Conservation (phyloP, 2,888 invertebrate species). For the Cancer borealis region DNA sequence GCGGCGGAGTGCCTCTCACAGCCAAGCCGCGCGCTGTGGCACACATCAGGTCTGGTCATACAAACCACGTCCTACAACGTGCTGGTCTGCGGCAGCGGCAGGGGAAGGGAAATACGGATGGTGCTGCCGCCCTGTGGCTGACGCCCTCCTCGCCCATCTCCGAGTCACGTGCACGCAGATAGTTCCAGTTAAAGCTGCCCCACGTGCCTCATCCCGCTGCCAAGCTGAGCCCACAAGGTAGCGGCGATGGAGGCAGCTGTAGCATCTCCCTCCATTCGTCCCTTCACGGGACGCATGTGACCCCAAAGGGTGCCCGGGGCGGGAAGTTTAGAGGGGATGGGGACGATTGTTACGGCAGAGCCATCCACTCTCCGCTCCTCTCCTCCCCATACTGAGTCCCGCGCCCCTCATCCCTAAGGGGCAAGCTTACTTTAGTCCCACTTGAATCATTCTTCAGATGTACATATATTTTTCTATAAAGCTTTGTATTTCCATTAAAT, state of each 20-base stretch:
- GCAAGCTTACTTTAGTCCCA: not conserved
- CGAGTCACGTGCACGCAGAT: not conserved
- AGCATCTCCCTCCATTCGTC: not conserved
- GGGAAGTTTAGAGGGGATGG: not conserved
- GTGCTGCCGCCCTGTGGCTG: slow-evolving; percentile 26
- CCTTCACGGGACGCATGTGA: not conserved
- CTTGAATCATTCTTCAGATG: not conserved
- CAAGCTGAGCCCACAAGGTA: not conserved
- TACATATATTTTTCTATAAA: slow-evolving; percentile 4
- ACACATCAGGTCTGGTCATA: not conserved
- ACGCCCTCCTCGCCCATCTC: not conserved
- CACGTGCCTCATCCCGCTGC: not conserved
- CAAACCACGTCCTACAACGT: not conserved
- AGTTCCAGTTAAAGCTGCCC: not conserved
- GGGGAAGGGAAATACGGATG: not conserved
- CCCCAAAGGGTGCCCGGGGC: not conserved
- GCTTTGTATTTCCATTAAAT: not conserved
- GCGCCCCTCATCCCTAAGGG: not conserved
- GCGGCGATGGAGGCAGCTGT: not conserved
- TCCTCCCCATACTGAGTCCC: not conserved
- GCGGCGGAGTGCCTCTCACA: not conserved
- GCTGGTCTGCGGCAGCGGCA: not conserved
- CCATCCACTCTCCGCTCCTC: not conserved
- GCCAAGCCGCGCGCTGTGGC: not conserved
- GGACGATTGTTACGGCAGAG: not conserved